Evolutionary conservation across 2,888 invertebrate species (phyloP).

Genomic region (Monoplex corrugatus): DNA sequence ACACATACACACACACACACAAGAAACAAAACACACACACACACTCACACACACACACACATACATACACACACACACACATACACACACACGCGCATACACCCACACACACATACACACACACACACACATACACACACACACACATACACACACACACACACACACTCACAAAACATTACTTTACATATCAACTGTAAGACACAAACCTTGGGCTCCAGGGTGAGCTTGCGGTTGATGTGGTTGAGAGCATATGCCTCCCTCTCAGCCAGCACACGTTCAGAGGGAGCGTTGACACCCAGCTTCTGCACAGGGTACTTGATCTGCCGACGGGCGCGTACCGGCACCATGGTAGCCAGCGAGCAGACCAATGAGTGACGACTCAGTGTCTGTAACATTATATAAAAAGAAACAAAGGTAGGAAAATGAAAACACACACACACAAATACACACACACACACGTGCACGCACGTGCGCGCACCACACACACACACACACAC

Average conservation of each 20-base stretch:
- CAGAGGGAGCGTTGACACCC: constrained; percentile 80
- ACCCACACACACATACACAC: background rate
- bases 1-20: background rate
- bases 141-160: background rate
- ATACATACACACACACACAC: background rate
- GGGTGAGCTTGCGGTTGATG: constrained; percentile 81
- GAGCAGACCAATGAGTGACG: constrained; percentile 77
- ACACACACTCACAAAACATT: background rate
- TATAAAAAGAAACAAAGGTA: no score
- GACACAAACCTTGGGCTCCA: constrained; percentile 79
- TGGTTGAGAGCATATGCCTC: constrained; percentile 80
- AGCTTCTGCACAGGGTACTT: constrained; percentile 77
- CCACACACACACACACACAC: no score
- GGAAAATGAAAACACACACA: no score
- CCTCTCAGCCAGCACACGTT: constrained; percentile 74
- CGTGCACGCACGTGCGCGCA: no score
- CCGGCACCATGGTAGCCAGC: constrained; percentile 80
- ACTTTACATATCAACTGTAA: no score
- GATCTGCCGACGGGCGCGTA: constrained; percentile 80
- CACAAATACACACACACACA: no score
- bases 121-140: background rate
- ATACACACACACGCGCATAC: background rate
- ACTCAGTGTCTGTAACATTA: constrained; percentile 48
- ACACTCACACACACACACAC: background rate
- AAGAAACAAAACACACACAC: background rate